Evolutionary conservation across 2,113 vertebrate genomes (phyloP).

Genomic region (Falco punctatus): DNA sequence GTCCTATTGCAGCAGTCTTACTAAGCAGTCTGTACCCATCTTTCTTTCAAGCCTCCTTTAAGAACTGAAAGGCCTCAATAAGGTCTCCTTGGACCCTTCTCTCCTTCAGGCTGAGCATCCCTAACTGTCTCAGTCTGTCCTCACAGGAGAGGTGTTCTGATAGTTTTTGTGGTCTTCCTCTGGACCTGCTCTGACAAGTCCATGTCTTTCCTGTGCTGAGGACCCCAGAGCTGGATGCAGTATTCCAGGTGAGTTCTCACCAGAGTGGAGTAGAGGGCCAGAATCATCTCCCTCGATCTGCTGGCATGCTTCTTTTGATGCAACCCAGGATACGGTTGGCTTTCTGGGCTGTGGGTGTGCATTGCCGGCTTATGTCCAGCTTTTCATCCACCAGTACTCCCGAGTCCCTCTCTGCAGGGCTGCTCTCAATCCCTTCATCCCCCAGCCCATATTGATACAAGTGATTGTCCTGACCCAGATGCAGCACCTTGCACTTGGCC

Average conservation of each 20-base stretch:
- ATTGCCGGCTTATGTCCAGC: not conserved
- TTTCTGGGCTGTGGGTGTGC: accelerated
- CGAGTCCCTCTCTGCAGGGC: accelerated
- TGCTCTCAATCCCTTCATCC: not conserved
- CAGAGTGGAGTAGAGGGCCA: not conserved
- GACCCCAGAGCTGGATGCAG: not conserved
- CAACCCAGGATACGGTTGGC: accelerated
- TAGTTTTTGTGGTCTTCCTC: not conserved
- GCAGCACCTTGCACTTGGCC: not conserved
- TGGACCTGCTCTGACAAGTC: not conserved
- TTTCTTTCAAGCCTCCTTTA: not conserved
- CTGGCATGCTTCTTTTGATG: accelerated
- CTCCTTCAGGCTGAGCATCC: not conserved
- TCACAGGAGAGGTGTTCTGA: not conserved
- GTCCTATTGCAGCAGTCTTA: too few species aligned
- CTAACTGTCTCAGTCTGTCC: not conserved
- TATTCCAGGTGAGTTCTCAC: not conserved
- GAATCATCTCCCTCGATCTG: not conserved
- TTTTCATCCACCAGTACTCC: not conserved
- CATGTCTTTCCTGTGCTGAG: not conserved
- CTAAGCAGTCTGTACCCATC: not conserved
- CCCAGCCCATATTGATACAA: not conserved
- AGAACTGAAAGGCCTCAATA: not conserved
- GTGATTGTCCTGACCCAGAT: accelerated
- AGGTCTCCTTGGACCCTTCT: accelerated